A percentile compares a stretch with the other conserved stretches of the same genome.
phyloP scores from a whole-genome alignment of 2,888 invertebrate genomes.

The Epirrhoe alternata region DNA sequence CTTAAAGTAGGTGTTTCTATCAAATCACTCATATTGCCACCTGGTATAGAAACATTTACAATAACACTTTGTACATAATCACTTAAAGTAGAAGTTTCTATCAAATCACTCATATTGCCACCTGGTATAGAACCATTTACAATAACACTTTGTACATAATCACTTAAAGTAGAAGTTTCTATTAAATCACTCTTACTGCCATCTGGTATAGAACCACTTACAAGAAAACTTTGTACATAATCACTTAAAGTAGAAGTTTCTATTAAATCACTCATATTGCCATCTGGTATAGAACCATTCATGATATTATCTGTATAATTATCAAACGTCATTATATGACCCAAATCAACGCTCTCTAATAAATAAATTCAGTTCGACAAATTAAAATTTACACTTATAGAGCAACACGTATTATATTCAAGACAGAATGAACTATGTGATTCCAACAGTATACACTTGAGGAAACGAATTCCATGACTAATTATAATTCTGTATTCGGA shows the following conservation, averaged over 20 bases:
- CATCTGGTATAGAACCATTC: background rate
- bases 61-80: background rate
- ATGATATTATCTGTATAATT: background rate
- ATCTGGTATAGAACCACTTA: background rate
- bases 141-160: background rate
- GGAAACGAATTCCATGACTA: background rate
- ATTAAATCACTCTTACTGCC: slow-evolving; percentile 6
- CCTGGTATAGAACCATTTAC: background rate
- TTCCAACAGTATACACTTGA: background rate
- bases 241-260: background rate
- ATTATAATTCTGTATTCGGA: background rate
- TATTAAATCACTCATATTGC: background rate
- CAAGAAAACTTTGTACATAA: background rate
- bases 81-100: background rate
- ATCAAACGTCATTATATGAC: background rate
- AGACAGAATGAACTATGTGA: background rate
- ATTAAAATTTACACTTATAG: too few species aligned
- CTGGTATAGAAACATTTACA: background rate
- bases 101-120: background rate
- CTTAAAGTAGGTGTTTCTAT: background rate
- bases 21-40: slow-evolving; percentile 4
- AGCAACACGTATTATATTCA: background rate
- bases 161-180: background rate
- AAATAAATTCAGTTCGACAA: too few species aligned
- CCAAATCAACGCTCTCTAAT: too few species aligned